Percentiles rank a stretch among this genome's conserved stretches.
phyloP scores from a whole-genome alignment of 2,113 vertebrate species.

The Oreochromis aureus region DNA sequence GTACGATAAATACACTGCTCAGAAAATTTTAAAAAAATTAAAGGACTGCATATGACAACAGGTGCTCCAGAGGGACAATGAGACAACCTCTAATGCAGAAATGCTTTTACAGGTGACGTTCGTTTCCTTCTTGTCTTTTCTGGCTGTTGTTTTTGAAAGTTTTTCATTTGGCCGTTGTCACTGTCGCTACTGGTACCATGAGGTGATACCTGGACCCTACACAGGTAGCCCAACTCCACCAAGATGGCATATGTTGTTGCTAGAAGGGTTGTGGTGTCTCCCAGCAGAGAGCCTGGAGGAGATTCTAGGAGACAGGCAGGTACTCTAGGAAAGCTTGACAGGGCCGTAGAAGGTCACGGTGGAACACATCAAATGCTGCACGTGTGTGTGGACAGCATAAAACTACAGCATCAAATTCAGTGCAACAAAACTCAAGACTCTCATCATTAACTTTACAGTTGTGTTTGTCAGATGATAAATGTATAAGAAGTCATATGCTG shows the following conservation, averaged over 20 bases:
- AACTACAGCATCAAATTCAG: background rate
- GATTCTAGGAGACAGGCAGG: background rate
- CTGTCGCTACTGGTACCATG: background rate
- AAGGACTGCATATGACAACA: background rate
- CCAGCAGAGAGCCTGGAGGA: background rate
- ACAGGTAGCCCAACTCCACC: background rate
- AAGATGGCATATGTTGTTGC: background rate
- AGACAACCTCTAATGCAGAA: background rate
- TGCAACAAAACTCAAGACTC: background rate
- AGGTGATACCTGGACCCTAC: background rate
- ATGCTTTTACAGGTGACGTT: background rate
- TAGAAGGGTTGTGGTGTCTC: background rate
- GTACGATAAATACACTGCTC: background rate
- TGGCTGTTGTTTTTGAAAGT: background rate
- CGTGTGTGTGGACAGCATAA: background rate
- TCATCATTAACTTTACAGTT: background rate
- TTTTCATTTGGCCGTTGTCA: background rate
- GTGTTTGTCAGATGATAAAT: background rate
- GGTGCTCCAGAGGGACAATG: background rate
- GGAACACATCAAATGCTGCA: background rate
- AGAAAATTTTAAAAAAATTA: background rate
- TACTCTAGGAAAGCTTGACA: background rate
- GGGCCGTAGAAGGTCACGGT: background rate
- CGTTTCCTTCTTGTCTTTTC: background rate
- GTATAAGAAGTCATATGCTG: background rate